Evolutionary conservation across 2,797 vertebrate species (phyloP).

Genomic region (Staurois parvus): DNA sequence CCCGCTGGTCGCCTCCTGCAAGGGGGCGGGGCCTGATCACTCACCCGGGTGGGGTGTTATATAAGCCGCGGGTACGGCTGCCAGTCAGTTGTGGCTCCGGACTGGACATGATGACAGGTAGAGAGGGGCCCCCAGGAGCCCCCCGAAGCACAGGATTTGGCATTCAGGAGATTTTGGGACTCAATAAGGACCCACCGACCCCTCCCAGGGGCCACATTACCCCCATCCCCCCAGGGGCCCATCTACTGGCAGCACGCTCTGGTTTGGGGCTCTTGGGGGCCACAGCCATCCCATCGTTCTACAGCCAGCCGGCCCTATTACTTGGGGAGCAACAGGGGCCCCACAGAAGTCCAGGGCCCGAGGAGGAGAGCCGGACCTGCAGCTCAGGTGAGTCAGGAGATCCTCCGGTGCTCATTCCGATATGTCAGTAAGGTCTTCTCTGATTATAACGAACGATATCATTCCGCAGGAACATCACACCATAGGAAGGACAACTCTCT

Average conservation of each 20-base stretch:
- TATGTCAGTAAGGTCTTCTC: no score
- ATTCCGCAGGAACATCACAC: no score
- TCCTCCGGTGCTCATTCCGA: no score
- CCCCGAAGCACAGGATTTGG: constrained; percentile 95
- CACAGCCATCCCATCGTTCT: constrained; percentile 91
- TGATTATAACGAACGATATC: no score
- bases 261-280: constrained; percentile 91
- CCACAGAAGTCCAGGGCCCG: constrained; percentile 82
- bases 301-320: constrained; percentile 91
- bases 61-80: constrained; percentile 58
- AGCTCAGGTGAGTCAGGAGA: constrained; percentile 85
- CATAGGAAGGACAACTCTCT: no score
- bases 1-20: neutral
- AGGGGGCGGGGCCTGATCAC: neutral
- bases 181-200: constrained; percentile 93
- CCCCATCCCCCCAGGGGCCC: constrained; percentile 86
- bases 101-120: constrained; percentile 91
- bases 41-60: neutral
- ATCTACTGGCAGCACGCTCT: constrained; percentile 87
- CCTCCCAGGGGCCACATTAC: constrained; percentile 82
- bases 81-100: constrained; percentile 78
- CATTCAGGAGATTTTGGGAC: constrained; percentile 96
- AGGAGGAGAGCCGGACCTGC: constrained; percentile 87
- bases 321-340: constrained; percentile 90
- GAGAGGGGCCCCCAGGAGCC: constrained; percentile 83